Evolutionary conservation across 2,113 vertebrate species (phyloP), one percentile per base, ranked within the genome.

Genomic region (Barbus barbus): DNA sequence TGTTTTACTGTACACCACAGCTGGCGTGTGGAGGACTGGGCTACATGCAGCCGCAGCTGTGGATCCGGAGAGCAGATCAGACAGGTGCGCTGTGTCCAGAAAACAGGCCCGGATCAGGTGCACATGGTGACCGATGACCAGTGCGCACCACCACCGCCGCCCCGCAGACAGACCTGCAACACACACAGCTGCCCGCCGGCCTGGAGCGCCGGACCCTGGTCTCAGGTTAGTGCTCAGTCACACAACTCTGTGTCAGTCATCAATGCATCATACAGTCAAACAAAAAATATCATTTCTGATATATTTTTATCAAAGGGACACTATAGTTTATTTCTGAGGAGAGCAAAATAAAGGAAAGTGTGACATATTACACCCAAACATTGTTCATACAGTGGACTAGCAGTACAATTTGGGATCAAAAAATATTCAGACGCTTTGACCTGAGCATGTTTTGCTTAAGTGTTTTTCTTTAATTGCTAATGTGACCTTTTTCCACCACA

Each of bases 11-110:
- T 86, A 53, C 82, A 41, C 88, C 81, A 53, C 92, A 97, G 96
- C 89, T 97, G 96, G 97, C 94, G 93, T 22, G 78, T 94, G 12
- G 96, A 95, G 75, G 95, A 94, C 84, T 97, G 97, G 97, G 94
- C 94, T 26, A 9, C 1, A 44, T 97, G 96, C 91, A 97, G 94
- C 86, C 92, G 65, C 84, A 94, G 91, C 2, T 97, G 97, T 16
- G 96, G 96, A 2, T 90, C 91, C 56, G 97, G 96, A 51, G 92
- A 95, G 14, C 95, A 95, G 90, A 91, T 88, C 13, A 91, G 95
- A 3, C 90, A 85, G 5, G 92, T 96, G 78, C 94, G 79, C 83
- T 97, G 97, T 76, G 87, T 89, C 5, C 95, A 92, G 86, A 92
- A 87, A 77, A 90, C 86, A 20, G 90, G 86, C 86, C 93, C 84